Percentiles rank a stretch among this genome's conserved stretches.
These are phyloP conservation scores for Agrotis clavis DNA, from an alignment of 2,888 invertebrate genomes.

Conservation along the genomic window DNA sequence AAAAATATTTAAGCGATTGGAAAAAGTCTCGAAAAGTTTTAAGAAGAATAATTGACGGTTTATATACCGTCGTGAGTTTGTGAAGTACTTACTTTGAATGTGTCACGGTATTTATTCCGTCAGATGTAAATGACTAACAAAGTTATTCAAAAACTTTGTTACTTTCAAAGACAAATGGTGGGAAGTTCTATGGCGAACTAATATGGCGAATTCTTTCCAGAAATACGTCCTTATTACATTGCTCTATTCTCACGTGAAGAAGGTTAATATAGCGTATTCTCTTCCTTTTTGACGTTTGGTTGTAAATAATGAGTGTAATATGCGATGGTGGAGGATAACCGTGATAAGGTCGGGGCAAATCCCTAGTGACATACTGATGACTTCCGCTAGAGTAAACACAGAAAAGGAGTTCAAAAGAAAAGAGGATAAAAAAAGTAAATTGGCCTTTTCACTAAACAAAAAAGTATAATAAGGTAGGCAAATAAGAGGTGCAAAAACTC, in stretches of 20 bases:
- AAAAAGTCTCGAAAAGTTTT: constrained; percentile 2
- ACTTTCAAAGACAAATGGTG: constrained; percentile 25
- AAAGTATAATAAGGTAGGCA: too few species aligned
- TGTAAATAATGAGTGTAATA: constrained; percentile 62
- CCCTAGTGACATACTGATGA: constrained; percentile 50
- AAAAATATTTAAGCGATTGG: constrained; percentile 11
- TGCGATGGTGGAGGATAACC: constrained; percentile 45
- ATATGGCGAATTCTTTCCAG: constrained; percentile 21
- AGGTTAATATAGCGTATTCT: constrained; percentile 41
- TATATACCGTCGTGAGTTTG: not conserved
- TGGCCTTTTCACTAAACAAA: not conserved
- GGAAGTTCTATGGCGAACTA: constrained; percentile 9
- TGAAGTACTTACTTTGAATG: too few species aligned
- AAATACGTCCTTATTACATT: constrained; percentile 30
- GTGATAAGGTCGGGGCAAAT: constrained; percentile 53
- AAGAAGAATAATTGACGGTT: constrained; percentile 13
- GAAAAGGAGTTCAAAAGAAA: constrained; percentile 20
- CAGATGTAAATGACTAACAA: constrained; percentile 31
- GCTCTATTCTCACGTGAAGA: constrained; percentile 20
- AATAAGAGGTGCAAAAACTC: too few species aligned
- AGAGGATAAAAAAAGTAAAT: not conserved
- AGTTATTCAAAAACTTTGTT: constrained; percentile 19
- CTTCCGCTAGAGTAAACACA: constrained; percentile 25
- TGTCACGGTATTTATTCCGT: too few species aligned
- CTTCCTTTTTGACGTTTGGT: constrained; percentile 33